These are phyloP conservation scores for Aphelenchoides fujianensis DNA, from an alignment of 1,140 invertebrate genomes.

Conservation along the genomic window DNA sequence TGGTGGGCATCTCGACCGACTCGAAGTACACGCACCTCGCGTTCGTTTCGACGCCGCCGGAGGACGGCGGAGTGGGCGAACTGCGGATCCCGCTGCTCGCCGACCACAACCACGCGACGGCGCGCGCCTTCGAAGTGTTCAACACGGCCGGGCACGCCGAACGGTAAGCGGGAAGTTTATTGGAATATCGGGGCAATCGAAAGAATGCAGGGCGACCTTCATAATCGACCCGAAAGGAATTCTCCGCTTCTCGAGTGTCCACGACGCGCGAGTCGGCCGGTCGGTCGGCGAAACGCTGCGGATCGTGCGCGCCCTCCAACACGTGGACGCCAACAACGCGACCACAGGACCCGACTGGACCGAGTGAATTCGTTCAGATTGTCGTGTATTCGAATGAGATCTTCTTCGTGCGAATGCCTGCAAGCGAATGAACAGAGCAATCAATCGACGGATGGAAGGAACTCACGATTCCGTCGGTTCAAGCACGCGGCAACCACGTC, in stretches of 20 bases:
- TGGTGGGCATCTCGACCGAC: conserved; percentile 9
- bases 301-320: too few relatives aligned
- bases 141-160: background rate
- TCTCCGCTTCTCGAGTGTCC: background rate
- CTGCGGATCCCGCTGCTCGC: background rate
- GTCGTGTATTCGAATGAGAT: too few relatives aligned
- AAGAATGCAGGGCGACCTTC: background rate
- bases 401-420: too few relatives aligned
- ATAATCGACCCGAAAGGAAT: conserved; percentile 1
- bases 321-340: too few relatives aligned
- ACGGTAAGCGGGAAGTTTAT: background rate
- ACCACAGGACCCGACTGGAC: too few relatives aligned
- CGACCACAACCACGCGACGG: background rate
- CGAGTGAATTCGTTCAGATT: too few relatives aligned
- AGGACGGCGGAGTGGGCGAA: background rate
- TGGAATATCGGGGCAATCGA: background rate
- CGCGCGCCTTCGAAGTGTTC: background rate
- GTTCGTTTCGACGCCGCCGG: too few relatives aligned
- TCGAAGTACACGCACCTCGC: conserved; percentile 10
- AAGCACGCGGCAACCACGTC: too few relatives aligned
- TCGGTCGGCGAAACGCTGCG: conserved; percentile 4
- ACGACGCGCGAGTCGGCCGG: background rate
- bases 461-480: too few relatives aligned
- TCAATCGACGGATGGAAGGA: too few relatives aligned
- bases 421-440: too few relatives aligned